These are phyloP conservation scores for Chaenodraco wilsoni DNA, from an alignment of 2,797 vertebrate genomes.

Conservation along the genomic window DNA sequence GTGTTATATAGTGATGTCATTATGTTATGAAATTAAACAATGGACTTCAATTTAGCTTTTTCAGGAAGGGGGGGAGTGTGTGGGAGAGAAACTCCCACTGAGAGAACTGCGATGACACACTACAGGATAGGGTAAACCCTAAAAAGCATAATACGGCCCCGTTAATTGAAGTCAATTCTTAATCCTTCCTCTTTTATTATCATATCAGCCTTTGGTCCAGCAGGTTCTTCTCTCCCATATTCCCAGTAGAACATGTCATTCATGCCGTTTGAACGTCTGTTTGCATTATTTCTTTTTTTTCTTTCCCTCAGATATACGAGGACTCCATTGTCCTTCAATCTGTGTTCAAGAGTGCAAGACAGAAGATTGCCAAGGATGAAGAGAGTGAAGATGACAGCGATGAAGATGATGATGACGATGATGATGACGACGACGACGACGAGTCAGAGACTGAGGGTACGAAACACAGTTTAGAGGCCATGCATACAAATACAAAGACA, in stretches of 20 bases:
- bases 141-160: too few relatives aligned
- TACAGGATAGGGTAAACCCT: too few relatives aligned
- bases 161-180: background rate
- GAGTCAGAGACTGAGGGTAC: constrained; percentile 94
- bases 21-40: too few relatives aligned
- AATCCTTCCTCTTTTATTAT: background rate
- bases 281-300: background rate
- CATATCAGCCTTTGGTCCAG: background rate
- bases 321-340: constrained; percentile 98
- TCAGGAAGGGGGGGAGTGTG: too few relatives aligned
- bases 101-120: too few relatives aligned
- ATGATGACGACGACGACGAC: constrained; percentile 61
- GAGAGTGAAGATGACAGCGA: constrained; percentile 96
- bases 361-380: constrained; percentile 98
- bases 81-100: too few relatives aligned
- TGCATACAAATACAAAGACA: background rate
- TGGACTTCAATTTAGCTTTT: too few relatives aligned
- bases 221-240: background rate
- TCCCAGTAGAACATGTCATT: background rate
- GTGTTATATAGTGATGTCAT: too few relatives aligned
- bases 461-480: constrained; percentile 3
- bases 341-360: constrained; percentile 96
- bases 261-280: background rate
- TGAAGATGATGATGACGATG: constrained; percentile 89
- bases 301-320: constrained; percentile 90